These are phyloP conservation scores for Tetranychus urticae DNA, from an alignment of 1,140 invertebrate species.

Conservation along the genomic window DNA sequence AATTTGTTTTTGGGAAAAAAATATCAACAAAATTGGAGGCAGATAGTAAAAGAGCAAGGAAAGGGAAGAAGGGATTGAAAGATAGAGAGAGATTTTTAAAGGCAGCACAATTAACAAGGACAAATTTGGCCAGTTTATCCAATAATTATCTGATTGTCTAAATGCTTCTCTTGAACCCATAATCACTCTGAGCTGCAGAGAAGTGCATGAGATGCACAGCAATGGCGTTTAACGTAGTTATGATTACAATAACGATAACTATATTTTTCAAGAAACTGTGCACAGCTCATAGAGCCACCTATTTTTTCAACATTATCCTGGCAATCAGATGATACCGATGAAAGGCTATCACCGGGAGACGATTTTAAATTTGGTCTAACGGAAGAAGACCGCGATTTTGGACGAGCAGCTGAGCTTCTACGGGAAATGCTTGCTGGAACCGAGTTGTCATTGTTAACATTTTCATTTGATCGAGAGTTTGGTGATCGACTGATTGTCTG, in stretches of 20 bases:
- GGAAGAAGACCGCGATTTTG: neutral
- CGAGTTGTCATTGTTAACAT: neutral
- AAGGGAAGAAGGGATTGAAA: neutral
- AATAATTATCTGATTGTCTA: no score
- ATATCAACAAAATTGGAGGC: no score
- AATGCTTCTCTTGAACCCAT: no score
- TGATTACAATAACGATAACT: slow-evolving; percentile 25
- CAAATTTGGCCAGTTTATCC: neutral
- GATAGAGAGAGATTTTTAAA: neutral
- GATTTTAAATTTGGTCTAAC: neutral
- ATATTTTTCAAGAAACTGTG: slow-evolving; percentile 22
- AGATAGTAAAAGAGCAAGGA: neutral
- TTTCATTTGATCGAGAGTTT: neutral
- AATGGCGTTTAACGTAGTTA: slow-evolving; percentile 24
- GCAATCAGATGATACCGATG: slow-evolving; percentile 13
- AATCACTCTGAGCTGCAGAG: neutral
- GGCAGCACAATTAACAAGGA: neutral
- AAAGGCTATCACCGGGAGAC: neutral
- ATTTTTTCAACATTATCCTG: slow-evolving; percentile 21
- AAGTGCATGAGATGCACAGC: slow-evolving; percentile 19
- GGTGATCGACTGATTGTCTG: slow-evolving; percentile 11
- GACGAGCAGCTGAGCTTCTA: neutral
- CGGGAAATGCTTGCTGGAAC: neutral
- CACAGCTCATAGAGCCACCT: slow-evolving; percentile 22
- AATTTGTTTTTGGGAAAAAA: no score